Percentiles rank a stretch among this genome's conserved stretches.
Conservation (phyloP, 2,888 invertebrate genomes). For the Laothoe populi region DNA sequence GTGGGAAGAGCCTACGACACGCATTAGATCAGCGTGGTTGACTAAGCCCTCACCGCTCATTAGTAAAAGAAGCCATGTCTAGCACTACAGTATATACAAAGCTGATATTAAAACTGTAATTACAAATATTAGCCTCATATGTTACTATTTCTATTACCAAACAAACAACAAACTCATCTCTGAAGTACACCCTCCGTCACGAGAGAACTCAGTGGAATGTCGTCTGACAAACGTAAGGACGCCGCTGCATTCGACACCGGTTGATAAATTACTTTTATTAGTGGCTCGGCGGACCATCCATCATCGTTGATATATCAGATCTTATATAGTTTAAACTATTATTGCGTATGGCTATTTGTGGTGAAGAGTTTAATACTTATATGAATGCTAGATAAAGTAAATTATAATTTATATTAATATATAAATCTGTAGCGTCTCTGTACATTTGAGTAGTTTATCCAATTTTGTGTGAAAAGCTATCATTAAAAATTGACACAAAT, state of each 20-base stretch:
- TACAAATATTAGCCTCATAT: neutral
- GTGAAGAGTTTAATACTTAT: neutral
- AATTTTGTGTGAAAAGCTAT: no score
- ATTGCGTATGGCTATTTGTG: neutral
- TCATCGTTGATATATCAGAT: constrained; percentile 3
- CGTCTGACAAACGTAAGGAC: constrained; percentile 39
- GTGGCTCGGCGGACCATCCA: constrained; percentile 45
- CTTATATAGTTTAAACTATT: constrained; percentile 17
- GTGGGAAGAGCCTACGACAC: no score
- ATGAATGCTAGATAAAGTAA: neutral
- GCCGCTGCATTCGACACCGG: constrained; percentile 55
- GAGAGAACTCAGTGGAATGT: constrained; percentile 15
- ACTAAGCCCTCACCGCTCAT: no score
- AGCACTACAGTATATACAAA: no score
- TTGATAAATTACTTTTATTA: constrained; percentile 74
- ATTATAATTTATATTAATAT: no score
- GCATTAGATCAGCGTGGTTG: no score
- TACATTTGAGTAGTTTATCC: no score
- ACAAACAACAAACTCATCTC: neutral
- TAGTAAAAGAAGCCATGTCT: no score
- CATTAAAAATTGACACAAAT: no score
- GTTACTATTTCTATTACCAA: neutral
- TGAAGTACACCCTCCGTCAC: neutral
- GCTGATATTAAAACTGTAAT: no score
- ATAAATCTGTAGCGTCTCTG: no score